A percentile compares a stretch with the other conserved stretches of the same genome.
Evolutionary conservation across 1,140 invertebrate species (phyloP).

Genomic region (Penaeus vannamei): DNA sequence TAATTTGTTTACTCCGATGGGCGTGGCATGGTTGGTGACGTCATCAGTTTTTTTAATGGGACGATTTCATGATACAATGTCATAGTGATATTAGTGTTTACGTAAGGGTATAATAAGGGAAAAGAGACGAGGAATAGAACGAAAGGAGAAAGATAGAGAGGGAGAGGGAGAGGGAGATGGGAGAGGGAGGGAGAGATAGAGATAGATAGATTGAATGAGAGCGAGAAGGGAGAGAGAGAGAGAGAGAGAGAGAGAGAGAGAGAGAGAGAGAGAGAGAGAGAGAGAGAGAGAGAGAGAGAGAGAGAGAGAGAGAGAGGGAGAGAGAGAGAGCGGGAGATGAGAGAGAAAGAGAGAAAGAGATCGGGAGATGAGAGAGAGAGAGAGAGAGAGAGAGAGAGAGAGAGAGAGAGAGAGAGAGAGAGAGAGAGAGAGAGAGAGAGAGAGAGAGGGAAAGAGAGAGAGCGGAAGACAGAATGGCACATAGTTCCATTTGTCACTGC

Average conservation of each 20-base stretch:
- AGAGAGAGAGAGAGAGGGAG: no score
- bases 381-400: slow-evolving; percentile 9
- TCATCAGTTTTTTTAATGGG: no score
- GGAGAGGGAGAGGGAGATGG: not conserved
- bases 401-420: slow-evolving; percentile 10
- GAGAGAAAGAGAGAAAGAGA: not conserved
- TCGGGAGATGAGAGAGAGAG: not conserved
- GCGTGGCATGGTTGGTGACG: no score
- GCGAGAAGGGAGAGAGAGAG: not conserved
- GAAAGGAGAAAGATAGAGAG: not conserved
- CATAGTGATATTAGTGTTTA: no score
- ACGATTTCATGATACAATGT: no score
- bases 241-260: not conserved
- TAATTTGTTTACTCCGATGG: no score
- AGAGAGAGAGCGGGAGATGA: not conserved
- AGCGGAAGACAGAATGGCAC: not conserved
- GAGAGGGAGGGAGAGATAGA: not conserved
- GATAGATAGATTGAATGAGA: not conserved
- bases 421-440: slow-evolving; percentile 25
- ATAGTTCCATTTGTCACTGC: no score
- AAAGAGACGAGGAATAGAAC: not conserved
- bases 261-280: not conserved
- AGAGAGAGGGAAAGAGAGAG: slow-evolving; percentile 19
- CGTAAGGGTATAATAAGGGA: no score
- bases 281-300: no score